These are phyloP conservation scores for Latheticus oryzae DNA, from an alignment of 2,888 invertebrate species.

Conservation along the genomic window DNA sequence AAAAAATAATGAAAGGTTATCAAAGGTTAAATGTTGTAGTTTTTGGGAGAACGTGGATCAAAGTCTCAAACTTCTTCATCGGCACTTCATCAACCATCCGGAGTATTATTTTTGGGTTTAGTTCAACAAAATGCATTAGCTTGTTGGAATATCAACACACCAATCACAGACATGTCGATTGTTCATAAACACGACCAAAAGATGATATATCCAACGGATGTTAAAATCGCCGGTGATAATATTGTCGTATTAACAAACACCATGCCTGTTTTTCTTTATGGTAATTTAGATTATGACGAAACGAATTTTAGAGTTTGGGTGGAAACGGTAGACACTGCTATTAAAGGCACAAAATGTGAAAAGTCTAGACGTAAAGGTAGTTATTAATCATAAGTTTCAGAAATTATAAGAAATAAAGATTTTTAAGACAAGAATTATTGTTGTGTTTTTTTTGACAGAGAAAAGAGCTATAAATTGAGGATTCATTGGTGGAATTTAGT, in stretches of 20 bases:
- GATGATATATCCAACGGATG: slow-evolving; percentile 80
- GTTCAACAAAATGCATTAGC: slow-evolving; percentile 78
- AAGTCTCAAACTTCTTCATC: slow-evolving; percentile 80
- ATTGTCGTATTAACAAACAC: slow-evolving; percentile 78
- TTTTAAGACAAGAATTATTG: no score
- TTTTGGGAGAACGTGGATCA: slow-evolving; percentile 70
- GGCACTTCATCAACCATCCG: slow-evolving; percentile 71
- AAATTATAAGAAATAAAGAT: no score
- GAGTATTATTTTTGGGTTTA: slow-evolving; percentile 77
- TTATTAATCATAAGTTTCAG: no score
- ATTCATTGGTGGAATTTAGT: slow-evolving; percentile 55
- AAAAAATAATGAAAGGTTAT: neutral
- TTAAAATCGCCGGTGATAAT: slow-evolving; percentile 72
- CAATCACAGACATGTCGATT: slow-evolving; percentile 67
- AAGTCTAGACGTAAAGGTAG: neutral
- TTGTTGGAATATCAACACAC: slow-evolving; percentile 77
- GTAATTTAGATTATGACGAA: slow-evolving; percentile 69
- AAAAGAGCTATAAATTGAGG: slow-evolving; percentile 54
- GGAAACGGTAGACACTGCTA: slow-evolving; percentile 62
- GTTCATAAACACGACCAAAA: slow-evolving; percentile 71
- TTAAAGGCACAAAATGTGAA: slow-evolving; percentile 65
- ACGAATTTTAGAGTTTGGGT: slow-evolving; percentile 76
- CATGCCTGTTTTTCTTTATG: slow-evolving; percentile 76
- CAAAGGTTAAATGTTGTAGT: slow-evolving; percentile 58
- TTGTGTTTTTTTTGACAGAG: slow-evolving; percentile 20